These are phyloP conservation scores for Chromobotia macracanthus DNA, from an alignment of 2,797 vertebrate species.

Conservation along the genomic window DNA sequence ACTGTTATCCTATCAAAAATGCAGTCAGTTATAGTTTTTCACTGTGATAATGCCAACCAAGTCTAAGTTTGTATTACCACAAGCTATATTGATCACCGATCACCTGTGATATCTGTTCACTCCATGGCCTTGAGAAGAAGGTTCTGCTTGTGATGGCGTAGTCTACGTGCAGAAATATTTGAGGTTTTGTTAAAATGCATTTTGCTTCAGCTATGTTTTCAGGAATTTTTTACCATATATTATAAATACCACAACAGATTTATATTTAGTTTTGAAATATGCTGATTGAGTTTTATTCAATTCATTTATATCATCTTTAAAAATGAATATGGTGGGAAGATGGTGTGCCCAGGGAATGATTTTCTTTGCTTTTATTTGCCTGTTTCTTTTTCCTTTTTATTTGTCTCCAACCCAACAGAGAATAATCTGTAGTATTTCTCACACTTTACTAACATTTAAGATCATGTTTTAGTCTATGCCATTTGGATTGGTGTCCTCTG, in stretches of 20 bases:
- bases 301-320: too few relatives aligned
- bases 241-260: slow-evolving; percentile 39
- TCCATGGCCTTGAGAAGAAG: not conserved
- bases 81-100: not conserved
- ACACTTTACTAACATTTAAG: not conserved
- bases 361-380: not conserved
- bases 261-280: slow-evolving; percentile 68
- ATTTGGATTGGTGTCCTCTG: not conserved
- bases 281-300: too few relatives aligned
- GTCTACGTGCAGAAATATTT: not conserved
- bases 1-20: not conserved
- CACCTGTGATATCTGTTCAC: not conserved
- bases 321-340: too few relatives aligned
- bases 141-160: not conserved
- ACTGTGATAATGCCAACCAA: slow-evolving; percentile 19
- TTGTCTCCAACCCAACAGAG: not conserved
- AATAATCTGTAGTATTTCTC: not conserved
- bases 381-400: slow-evolving; percentile 50
- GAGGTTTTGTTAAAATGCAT: slow-evolving; percentile 11
- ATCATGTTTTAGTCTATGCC: not conserved
- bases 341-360: too few relatives aligned
- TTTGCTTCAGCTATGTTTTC: not conserved
- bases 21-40: slow-evolving; percentile 12
- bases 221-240: slow-evolving; percentile 49
- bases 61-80: not conserved